Evolutionary conservation across 1,140 invertebrate genomes (phyloP), one percentile per base, ranked within the genome.

Genomic region (Maniola jurtina): DNA sequence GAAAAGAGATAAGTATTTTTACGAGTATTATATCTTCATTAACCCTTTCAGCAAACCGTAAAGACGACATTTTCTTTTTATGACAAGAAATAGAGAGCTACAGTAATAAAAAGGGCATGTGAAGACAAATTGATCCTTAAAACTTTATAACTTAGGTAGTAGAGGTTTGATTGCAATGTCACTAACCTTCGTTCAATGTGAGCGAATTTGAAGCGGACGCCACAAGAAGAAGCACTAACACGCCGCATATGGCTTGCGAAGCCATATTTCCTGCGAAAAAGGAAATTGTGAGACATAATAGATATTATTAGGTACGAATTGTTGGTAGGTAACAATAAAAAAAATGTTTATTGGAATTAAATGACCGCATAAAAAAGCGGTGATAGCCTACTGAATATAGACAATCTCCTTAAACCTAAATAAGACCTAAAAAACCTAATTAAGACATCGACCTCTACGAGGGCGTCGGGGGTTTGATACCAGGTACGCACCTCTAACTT

Each of bases 181-280:
- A 77, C 76, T 66, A 72, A 88, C 86, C 84, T 80, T 85, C 76
- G 36, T 88, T 79, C 65, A 84, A 70, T 15, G 78, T 85, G 50
- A 86, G 79, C 10, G 77, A 68, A 35, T 73, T 55, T 13, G 75
- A 66, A 47, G 58, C 56, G 38, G 68, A 72, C 42, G 74, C 61
- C 7, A 68, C 55, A 35, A 66, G 65, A 6, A 85, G 66, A 25
- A 85, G 68, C 67, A 77, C 64, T 36, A 79, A 45, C 34, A 58
- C 62, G 34, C 65, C 72, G 60, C 70, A 72, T 68, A 80, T 72
- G 79, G 77, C 79, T 64, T 64, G 45, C 11, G 61, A 71, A 80
- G 83, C 86, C 86, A 88, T 88, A 75, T 73, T 76, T 75, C 77
- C 77, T 81, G 75, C 14, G 58, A 76, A 73, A 63, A 68, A 59